Evolutionary conservation across 2,797 vertebrate genomes (phyloP).

Genomic region (Pachyuromys duprasi): DNA sequence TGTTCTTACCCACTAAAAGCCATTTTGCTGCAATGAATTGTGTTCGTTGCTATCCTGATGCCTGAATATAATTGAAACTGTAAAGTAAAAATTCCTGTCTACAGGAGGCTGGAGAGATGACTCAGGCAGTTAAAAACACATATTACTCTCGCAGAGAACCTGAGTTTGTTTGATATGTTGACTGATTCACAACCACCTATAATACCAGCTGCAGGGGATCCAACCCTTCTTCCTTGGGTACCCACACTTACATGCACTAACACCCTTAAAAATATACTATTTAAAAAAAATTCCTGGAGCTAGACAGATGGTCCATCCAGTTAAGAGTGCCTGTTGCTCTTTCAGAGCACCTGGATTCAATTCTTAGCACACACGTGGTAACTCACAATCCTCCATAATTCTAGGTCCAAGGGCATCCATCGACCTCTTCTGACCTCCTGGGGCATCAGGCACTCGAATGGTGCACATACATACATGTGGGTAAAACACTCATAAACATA

Average conservation of each 20-base stretch:
- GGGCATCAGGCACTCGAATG: background rate
- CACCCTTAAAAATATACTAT: background rate
- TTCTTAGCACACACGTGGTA: background rate
- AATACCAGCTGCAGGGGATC: background rate
- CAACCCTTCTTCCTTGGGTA: background rate
- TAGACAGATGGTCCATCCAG: background rate
- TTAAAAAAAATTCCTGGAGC: background rate
- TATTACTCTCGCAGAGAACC: background rate
- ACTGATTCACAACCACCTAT: background rate
- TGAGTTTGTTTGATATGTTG: background rate
- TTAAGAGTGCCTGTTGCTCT: too few relatives aligned
- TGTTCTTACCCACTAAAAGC: background rate
- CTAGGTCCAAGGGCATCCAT: background rate
- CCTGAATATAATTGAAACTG: background rate
- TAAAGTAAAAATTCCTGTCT: background rate
- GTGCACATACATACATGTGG: background rate
- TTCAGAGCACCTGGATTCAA: background rate
- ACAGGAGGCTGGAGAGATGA: background rate
- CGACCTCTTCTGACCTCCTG: background rate
- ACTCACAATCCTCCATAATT: background rate
- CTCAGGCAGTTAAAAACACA: background rate
- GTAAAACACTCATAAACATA: background rate
- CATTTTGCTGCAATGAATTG: background rate
- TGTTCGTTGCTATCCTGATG: background rate
- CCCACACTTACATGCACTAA: background rate